Conservation (phyloP, 2,113 vertebrate species). For the Tricholaema leucomelas region DNA sequence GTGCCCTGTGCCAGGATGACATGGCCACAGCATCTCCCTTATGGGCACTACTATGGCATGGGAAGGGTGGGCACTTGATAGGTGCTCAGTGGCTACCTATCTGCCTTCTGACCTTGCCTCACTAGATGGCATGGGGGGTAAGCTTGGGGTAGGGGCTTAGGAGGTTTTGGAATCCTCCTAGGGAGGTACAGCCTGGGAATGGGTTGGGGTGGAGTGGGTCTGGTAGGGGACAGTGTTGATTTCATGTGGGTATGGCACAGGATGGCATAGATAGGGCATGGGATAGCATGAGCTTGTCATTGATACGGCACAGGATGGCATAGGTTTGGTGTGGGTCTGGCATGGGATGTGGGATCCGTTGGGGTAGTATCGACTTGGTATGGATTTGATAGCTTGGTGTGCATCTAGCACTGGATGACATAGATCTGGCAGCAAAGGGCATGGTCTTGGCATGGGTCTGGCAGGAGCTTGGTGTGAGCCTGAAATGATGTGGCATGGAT, state of each 20-base stretch:
- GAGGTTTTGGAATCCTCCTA: too few species aligned
- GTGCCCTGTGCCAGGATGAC: too few species aligned
- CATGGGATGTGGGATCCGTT: background rate
- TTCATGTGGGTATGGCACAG: background rate
- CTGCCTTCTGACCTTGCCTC: background rate
- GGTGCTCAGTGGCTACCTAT: background rate
- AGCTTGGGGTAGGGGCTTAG: background rate
- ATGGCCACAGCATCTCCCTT: background rate
- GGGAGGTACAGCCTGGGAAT: background rate
- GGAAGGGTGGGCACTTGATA: too few species aligned
- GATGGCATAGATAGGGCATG: background rate
- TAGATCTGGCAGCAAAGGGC: too few species aligned
- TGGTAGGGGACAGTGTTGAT: too few species aligned
- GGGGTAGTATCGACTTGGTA: background rate
- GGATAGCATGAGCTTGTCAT: background rate
- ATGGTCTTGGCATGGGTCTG: background rate
- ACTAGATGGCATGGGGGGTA: background rate
- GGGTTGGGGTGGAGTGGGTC: background rate
- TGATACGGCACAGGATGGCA: too few species aligned
- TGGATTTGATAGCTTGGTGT: background rate
- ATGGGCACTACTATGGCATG: background rate
- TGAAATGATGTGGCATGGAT: too few species aligned
- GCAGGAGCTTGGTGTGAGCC: too few species aligned
- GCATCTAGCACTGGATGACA: background rate
- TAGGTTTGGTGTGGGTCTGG: too few species aligned